Conservation (phyloP, 92 coral and sea anemone species). For the Nematostella vectensis region DNA sequence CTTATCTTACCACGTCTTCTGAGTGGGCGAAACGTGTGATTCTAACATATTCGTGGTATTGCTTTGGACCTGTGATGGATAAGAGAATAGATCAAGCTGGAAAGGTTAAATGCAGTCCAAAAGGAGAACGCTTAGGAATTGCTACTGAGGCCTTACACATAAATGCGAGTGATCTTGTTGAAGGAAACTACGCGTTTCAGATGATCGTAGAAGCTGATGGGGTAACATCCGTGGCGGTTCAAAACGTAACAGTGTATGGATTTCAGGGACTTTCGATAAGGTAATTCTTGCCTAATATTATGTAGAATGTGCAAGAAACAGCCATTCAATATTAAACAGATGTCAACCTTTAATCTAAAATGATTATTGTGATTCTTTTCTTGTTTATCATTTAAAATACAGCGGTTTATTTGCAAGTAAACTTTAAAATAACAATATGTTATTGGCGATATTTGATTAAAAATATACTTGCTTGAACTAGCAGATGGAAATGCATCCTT, state of each 20-base stretch:
- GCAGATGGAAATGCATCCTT: too few species aligned
- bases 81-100: background rate
- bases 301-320: too few species aligned
- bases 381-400: too few species aligned
- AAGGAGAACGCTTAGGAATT: background rate
- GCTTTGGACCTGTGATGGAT: background rate
- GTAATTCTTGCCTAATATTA: slow-evolving; percentile 4
- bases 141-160: background rate
- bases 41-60: slow-evolving; percentile 14
- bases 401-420: too few species aligned
- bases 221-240: background rate
- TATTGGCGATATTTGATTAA: too few species aligned
- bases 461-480: too few species aligned
- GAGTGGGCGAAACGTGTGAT: slow-evolving; percentile 2
- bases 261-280: slow-evolving; percentile 4
- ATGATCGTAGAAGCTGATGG: slow-evolving; percentile 10
- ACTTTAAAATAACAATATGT: too few species aligned
- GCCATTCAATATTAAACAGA: too few species aligned
- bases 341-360: too few species aligned
- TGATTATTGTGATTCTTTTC: too few species aligned
- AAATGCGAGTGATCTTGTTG: slow-evolving; percentile 2
- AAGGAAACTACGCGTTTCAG: slow-evolving; percentile 7
- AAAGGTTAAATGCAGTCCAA: background rate
- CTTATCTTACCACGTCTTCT: slow-evolving; percentile 11
- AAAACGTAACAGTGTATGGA: slow-evolving; percentile 5